Percentiles rank a stretch among this genome's conserved stretches.
Conservation (phyloP, 1,140 invertebrate genomes). For the Rhynchophorus ferrugineus region DNA sequence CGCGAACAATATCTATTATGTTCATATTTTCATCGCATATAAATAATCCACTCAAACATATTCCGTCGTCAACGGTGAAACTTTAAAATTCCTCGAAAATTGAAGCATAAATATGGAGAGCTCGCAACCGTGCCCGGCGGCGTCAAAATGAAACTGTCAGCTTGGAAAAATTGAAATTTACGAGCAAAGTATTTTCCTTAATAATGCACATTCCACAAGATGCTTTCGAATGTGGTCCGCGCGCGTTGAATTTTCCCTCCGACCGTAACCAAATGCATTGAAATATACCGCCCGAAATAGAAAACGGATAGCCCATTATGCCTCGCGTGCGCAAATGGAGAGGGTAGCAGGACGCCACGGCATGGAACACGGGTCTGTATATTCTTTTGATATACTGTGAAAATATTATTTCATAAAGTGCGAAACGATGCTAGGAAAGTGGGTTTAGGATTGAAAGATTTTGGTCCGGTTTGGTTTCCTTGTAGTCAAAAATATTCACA, state of each 20-base stretch:
- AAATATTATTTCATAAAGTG: no score
- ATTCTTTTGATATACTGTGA: no score
- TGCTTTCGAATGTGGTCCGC: background rate
- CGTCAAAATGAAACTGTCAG: slow-evolving; percentile 14
- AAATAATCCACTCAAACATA: background rate
- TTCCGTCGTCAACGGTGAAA: background rate
- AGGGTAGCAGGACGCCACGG: no score
- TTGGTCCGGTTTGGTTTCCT: no score
- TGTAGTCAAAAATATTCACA: no score
- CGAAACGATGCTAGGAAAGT: no score
- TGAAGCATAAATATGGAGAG: slow-evolving; percentile 5
- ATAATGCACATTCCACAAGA: slow-evolving; percentile 8
- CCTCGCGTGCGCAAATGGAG: no score
- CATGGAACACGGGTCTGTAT: no score
- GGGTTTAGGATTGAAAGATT: no score
- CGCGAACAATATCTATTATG: no score
- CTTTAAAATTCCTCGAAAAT: slow-evolving; percentile 5
- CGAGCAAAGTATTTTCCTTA: slow-evolving; percentile 7
- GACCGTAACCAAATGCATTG: background rate
- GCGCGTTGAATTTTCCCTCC: background rate
- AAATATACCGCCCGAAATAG: background rate
- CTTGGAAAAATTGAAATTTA: slow-evolving; percentile 13
- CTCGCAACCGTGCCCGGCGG: background rate
- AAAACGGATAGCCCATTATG: background rate
- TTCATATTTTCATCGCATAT: no score